Conservation (phyloP, 2,888 invertebrate genomes). For the Erannis defoliaria region DNA sequence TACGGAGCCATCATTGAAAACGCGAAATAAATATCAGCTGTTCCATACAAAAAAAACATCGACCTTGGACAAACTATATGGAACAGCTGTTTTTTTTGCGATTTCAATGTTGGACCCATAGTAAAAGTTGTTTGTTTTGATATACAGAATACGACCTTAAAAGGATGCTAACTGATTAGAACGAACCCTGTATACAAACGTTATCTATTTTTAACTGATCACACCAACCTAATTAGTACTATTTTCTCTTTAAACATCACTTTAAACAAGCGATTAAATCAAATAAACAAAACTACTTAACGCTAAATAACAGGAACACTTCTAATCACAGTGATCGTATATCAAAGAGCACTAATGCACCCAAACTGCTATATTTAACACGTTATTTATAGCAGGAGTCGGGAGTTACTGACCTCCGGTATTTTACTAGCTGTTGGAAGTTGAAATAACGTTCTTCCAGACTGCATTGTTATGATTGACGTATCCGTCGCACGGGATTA, state of each 20-base stretch:
- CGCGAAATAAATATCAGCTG: too few species aligned
- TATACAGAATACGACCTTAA: too few species aligned
- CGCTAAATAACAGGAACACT: conserved; percentile 34
- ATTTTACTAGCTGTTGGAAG: conserved; percentile 41
- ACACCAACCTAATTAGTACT: conserved; percentile 4
- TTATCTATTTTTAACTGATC: neutral
- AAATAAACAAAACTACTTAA: conserved; percentile 32
- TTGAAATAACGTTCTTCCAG: conserved; percentile 32
- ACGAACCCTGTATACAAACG: too few species aligned
- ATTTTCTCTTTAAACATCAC: conserved; percentile 18
- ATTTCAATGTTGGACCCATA: too few species aligned
- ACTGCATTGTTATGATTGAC: conserved; percentile 41
- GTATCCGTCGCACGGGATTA: conserved; percentile 37
- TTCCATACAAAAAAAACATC: too few species aligned
- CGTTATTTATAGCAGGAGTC: conserved; percentile 37
- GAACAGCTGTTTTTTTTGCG: too few species aligned
- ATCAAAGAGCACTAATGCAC: conserved; percentile 47
- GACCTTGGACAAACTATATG: too few species aligned
- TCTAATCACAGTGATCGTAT: conserved; percentile 37
- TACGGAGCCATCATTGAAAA: too few species aligned
- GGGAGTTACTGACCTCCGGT: conserved; percentile 53
- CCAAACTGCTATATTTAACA: conserved; percentile 40
- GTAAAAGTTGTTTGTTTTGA: too few species aligned
- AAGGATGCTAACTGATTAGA: too few species aligned
- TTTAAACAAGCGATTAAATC: conserved; percentile 27